A percentile compares a stretch with the other conserved stretches of the same genome.
phyloP scores from a whole-genome alignment of 2,113 vertebrate species.

The Cryptotis parvus region DNA sequence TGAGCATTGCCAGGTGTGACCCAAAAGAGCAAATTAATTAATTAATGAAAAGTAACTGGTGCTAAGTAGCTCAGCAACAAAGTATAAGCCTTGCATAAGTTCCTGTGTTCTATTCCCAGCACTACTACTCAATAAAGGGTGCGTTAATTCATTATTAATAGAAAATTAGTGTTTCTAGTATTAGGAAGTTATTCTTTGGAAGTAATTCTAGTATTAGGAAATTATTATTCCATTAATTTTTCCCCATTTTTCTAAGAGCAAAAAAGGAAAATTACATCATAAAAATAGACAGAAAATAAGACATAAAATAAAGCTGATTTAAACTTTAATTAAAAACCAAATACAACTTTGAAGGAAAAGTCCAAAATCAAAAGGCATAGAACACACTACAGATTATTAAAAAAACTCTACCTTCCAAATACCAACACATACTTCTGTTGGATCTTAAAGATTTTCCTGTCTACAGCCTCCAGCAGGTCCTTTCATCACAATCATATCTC shows the following conservation, averaged over 20 bases:
- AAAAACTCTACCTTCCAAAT: conserved; percentile 47
- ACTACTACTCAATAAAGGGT: background rate
- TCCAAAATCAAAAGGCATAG: background rate
- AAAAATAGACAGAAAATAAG: background rate
- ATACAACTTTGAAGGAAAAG: background rate
- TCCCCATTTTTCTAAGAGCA: conserved; percentile 32
- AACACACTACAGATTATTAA: conserved; percentile 20
- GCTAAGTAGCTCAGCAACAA: too few species aligned
- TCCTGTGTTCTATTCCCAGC: conserved; percentile 6
- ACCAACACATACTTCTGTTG: conserved; percentile 48
- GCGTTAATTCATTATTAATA: background rate
- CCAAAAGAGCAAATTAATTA: too few species aligned
- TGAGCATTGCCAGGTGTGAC: too few species aligned
- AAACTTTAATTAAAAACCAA: conserved; percentile 31
- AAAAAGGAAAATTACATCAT: conserved; percentile 10
- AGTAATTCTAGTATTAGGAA: conserved; percentile 49
- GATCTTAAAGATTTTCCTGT: conserved; percentile 51
- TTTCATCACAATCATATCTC: conserved; percentile 58
- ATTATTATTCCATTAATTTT: background rate
- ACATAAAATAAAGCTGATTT: background rate
- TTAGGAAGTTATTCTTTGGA: conserved; percentile 29
- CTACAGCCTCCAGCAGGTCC: conserved; percentile 14
- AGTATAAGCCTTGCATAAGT: too few species aligned
- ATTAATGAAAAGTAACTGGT: too few species aligned
- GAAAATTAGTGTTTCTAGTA: background rate